Evolutionary conservation across 92 coral and sea anemone species (phyloP), one percentile per base, ranked within the genome.

Genomic region (Heliopora coerulea): DNA sequence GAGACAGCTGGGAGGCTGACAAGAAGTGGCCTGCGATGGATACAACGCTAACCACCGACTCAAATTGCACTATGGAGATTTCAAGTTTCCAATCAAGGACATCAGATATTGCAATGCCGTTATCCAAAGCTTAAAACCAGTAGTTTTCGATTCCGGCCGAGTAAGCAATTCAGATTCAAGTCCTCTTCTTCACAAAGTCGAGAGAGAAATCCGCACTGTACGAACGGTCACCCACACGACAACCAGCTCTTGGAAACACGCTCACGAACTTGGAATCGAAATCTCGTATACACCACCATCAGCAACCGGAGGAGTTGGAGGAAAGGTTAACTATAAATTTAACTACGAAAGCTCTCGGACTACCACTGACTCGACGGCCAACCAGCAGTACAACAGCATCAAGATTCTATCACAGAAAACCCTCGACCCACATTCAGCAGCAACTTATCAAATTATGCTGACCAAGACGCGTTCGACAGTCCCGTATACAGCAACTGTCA

Each of bases 1-100:
- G 87, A 1, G 95, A 88, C 78, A 83, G 79, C 29, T 86, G 96
- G 96, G 82, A 50, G 25, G 85, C 91, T 8, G 78, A 73, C 76
- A 83, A 65, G 56, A 70, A 70, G 46, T 61, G 70, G 14, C 80
- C 2, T 89, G 96, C 33, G 31, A 40, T 15, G 96, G 87, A 30
- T 81, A 86, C 81, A 88, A 78, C 82, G 42, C 85, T 9, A 73
- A 66, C 39, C 76, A 65, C 19, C 82, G 96, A 24, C 46, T 85
- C 65, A 82, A 88, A 63, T 73, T 88, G 35, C 60, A 73, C 40
- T 88, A 84, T 65, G 84, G 80, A 8, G 70, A 85, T 66, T 88
- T 88, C 57, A 54, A 59, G 20, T 85, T 88, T 50, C 59, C 31
- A 8, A 78, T 88, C 34, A 88, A 86, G 64, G 56, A 79, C 23